Evolutionary conservation across 1,140 invertebrate species (phyloP).

Genomic region (Radopholus similis): DNA sequence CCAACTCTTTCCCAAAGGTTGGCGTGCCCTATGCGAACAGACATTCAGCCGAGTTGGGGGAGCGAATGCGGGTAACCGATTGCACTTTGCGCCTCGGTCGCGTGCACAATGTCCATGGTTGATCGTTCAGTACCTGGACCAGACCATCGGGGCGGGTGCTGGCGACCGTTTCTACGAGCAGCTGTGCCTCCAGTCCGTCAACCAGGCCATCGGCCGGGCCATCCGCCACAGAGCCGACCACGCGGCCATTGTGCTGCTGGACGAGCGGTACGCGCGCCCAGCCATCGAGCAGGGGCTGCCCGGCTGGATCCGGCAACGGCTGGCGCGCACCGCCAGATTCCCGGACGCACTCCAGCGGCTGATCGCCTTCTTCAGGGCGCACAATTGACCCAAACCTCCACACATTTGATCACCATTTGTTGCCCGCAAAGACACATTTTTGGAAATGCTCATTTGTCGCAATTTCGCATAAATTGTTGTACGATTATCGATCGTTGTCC

Average conservation of each 20-base stretch:
- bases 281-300: slow-evolving; percentile 7
- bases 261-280: slow-evolving; percentile 65
- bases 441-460: too few relatives aligned
- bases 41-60: slow-evolving; percentile 79
- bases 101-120: neutral
- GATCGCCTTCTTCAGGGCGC: slow-evolving; percentile 13
- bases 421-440: too few relatives aligned
- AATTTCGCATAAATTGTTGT: too few relatives aligned
- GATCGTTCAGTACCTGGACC: slow-evolving; percentile 26
- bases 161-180: slow-evolving; percentile 80
- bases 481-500: too few relatives aligned
- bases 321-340: slow-evolving; percentile 2
- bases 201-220: slow-evolving; percentile 91
- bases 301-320: slow-evolving; percentile 23
- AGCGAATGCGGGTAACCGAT: slow-evolving; percentile 75
- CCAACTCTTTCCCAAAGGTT: slow-evolving; percentile 52
- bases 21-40: slow-evolving; percentile 88
- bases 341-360: slow-evolving; percentile 10
- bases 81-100: neutral
- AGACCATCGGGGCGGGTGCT: slow-evolving; percentile 33
- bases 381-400: neutral
- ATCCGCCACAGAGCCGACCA: slow-evolving; percentile 87
- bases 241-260: slow-evolving; percentile 87
- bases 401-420: too few relatives aligned
- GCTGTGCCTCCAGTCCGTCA: slow-evolving; percentile 87